These are phyloP conservation scores for Tortricodes alternella DNA, from an alignment of 2,888 invertebrate genomes.

Conservation along the genomic window DNA sequence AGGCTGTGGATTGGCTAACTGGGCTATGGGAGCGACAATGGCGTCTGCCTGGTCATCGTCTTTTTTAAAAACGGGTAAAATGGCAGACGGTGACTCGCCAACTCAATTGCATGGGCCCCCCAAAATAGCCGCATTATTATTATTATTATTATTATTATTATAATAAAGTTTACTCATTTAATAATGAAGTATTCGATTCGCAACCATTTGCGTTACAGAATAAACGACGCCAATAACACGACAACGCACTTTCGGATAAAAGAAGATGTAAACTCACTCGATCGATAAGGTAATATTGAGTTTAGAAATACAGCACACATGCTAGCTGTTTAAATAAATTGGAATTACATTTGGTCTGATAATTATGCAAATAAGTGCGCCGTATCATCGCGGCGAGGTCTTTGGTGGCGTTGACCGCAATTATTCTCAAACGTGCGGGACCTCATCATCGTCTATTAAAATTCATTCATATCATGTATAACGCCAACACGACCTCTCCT, in stretches of 20 bases:
- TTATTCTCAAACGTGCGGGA: conserved; percentile 55
- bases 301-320: neutral
- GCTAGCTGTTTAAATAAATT: conserved; percentile 11
- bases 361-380: conserved; percentile 28
- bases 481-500: conserved; percentile 51
- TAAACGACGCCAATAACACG: no score
- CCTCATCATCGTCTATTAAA: conserved; percentile 69
- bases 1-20: no score
- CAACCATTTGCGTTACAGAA: no score
- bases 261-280: neutral
- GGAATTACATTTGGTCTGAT: conserved; percentile 18
- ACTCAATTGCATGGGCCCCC: no score
- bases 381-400: conserved; percentile 26
- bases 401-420: conserved; percentile 50
- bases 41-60: no score
- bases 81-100: no score
- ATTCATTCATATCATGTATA: conserved; percentile 62
- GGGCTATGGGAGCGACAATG: no score
- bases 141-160: no score
- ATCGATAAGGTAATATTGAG: neutral
- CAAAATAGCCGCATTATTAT: no score
- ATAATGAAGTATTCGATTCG: no score
- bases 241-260: neutral
- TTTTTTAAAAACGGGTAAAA: no score
- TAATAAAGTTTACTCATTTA: no score